Evolutionary conservation across 1,140 invertebrate genomes (phyloP), one percentile per base, ranked within the genome.

Genomic region (Holcopasites calliopsidis): DNA sequence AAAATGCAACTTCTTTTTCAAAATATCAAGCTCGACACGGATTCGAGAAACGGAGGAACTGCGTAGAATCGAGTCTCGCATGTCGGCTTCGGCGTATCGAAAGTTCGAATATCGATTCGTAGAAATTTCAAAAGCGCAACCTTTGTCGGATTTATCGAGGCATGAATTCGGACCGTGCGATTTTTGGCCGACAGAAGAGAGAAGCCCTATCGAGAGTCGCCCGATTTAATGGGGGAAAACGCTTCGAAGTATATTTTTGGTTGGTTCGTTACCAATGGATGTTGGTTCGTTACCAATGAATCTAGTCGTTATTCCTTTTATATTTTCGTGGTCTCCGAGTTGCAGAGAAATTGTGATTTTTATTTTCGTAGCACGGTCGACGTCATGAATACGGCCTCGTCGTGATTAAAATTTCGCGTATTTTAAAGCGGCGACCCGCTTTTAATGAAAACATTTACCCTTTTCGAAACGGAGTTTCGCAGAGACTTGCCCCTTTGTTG

Each of bases 221-320:
- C n/a, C 28, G 16, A 21, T 44, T 28, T 42, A n/a, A 61, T 28
- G 23, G n/a, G 5, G 23, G 21, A 8, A n/a, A 35, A 58, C 18
- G 28, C 40, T 70, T 31, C 57, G 55, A 23, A 71, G 40, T 55
- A 71, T 49, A 60, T 61, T 71, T 71, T 71, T 71, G 55, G 68
- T 71, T 71, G 55, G 68, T 61, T 71, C 68, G 68, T 71, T 60
- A 71, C 49, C 68, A 71, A 71, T 71, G 55, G 55, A 11, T 28
- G 68, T n/a, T n/a, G n/a, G n/a, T n/a, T n/a, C n/a, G n/a, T n/a
- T n/a, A n/a, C n/a, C n/a, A n/a, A n/a, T n/a, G n/a, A 35, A 42
- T 60, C 42, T 71, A 61, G 23, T 49, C 26, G 31, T 42, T 49
- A n/a, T 71, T 28, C 55, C 31, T 49, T 60, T 71, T 49, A 61